Base-by-base conservation (phyloP, 1,140 invertebrate species). In the Fopius arisanus region DNA sequence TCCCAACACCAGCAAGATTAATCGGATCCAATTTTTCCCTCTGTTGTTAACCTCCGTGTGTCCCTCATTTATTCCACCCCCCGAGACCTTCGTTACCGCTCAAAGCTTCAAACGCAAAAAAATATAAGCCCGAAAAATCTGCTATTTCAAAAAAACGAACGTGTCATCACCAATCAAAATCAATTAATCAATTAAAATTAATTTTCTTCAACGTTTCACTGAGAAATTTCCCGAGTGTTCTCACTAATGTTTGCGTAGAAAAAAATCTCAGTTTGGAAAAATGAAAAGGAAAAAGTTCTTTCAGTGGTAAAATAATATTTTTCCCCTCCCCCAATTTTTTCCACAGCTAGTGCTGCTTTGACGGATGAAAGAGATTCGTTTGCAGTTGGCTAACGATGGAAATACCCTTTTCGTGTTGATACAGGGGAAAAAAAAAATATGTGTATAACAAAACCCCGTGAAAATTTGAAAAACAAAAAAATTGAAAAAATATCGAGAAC, bases 301-400 rank as follows among this genome's bases (percentile, higher is more conserved):
- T 12, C 14, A 14, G 43, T 16, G 3, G 43, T 19, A 48, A 48
- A 48, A 48, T 48, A n/a, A 16, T 19, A 48, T 48, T 48, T 19
- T 5, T n/a, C 43, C 43, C 43, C 40, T n/a, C 40, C 40, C 40
- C 40, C 40, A 10, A 48, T 19, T 48, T 48, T 48, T 48, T 48
- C 43, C 43, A n/a, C 14, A 12, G n/a, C 43, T n/a, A 16, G 14
- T n/a, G 16, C 16, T 28, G 54, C 54, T 59, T 59, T 59, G 54
- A 59, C 19, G 19, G 19, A 59, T 59, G 7, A 59, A 59, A 59
- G 54, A 23, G 54, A 59, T 59, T 59, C 54, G 54, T 59, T 59
- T 59, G 54, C 54, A 59, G 54, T 59, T 59, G 54, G 54, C 54
- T 59, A 59, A 59, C 54, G 54, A 59, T 59, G 54, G 12, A 59